These are phyloP conservation scores for Mechanitis messenoides DNA, from an alignment of 2,888 invertebrate species.

Conservation along the genomic window DNA sequence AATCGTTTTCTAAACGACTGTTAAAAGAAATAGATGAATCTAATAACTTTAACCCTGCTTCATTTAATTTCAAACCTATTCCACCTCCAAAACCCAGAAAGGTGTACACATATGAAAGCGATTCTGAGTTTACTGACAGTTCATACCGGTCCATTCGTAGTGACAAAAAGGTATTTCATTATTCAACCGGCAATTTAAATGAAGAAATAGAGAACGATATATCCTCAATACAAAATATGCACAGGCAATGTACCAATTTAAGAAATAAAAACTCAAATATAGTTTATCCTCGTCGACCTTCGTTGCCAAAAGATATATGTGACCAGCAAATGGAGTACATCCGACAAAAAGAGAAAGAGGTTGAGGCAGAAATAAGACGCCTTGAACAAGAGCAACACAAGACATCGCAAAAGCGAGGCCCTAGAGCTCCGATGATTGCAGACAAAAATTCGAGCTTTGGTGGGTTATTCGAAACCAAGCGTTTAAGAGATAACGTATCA, in stretches of 20 bases:
- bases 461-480: constrained; percentile 34
- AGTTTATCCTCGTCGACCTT: constrained; percentile 66
- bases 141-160: constrained; percentile 58
- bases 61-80: constrained; percentile 51
- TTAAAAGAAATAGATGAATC: constrained; percentile 24
- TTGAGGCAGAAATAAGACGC: constrained; percentile 79
- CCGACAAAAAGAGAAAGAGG: constrained; percentile 80
- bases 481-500: constrained; percentile 7
- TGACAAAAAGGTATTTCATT: constrained; percentile 63
- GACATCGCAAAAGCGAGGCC: constrained; percentile 42
- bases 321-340: constrained; percentile 81
- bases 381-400: constrained; percentile 75
- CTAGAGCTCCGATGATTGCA: constrained; percentile 58
- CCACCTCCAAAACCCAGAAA: constrained; percentile 63
- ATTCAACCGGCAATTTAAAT: constrained; percentile 65
- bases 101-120: constrained; percentile 62
- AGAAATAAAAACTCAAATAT: constrained; percentile 42
- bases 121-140: constrained; percentile 61
- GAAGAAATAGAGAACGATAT: constrained; percentile 70
- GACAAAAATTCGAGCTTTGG: constrained; percentile 51
- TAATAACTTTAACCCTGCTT: constrained; percentile 31
- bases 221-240: constrained; percentile 69
- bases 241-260: constrained; percentile 52
- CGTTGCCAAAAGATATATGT: constrained; percentile 80
- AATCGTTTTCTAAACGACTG: constrained; percentile 21